Evolutionary conservation across 2,113 vertebrate genomes (phyloP).

Genomic region (Syrmaticus mikado): DNA sequence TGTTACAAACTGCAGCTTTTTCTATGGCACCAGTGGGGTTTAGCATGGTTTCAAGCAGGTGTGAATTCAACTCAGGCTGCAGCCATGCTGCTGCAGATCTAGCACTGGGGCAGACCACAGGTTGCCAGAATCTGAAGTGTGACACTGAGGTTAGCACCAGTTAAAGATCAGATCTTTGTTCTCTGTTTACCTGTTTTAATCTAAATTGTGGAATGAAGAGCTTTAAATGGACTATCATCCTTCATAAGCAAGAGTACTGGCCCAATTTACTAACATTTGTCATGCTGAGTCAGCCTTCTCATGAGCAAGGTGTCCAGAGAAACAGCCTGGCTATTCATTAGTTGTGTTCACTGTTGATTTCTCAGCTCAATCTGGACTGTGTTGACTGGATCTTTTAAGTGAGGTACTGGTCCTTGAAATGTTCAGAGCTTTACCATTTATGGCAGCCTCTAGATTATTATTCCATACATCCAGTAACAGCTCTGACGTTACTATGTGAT

Average conservation of each 20-base stretch:
- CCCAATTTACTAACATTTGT: neutral
- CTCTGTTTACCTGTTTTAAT: neutral
- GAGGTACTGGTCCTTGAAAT: neutral
- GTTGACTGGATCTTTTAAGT: neutral
- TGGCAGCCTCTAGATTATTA: neutral
- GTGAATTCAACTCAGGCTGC: neutral
- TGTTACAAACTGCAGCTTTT: neutral
- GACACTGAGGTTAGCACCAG: neutral
- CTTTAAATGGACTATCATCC: neutral
- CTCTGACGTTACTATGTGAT: neutral
- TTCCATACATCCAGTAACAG: neutral
- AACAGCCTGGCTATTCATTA: neutral
- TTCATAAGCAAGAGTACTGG: neutral
- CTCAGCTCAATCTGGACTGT: neutral
- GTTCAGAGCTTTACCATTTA: neutral
- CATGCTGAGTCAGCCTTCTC: neutral
- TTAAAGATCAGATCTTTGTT: neutral
- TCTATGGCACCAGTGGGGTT: neutral
- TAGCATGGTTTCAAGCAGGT: neutral
- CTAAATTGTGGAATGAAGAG: neutral
- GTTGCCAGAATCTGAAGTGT: accelerated
- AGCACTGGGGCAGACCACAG: neutral
- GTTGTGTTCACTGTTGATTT: neutral
- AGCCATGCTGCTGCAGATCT: neutral
- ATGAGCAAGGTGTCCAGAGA: neutral